Evolutionary conservation across 2,797 vertebrate genomes (phyloP).

Genomic region (Micrastur ruficollis): DNA sequence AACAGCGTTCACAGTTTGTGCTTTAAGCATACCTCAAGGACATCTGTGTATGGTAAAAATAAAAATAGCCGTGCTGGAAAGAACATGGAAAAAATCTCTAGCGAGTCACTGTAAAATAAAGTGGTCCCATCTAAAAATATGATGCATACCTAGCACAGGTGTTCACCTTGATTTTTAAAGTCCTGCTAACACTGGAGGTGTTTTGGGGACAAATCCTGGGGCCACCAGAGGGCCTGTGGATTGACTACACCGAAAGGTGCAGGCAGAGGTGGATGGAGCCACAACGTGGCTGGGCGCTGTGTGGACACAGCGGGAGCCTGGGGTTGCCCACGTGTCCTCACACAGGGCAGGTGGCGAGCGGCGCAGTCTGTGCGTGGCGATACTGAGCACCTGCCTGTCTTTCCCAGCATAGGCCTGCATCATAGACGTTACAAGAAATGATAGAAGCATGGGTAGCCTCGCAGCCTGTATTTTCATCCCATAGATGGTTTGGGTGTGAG

Average conservation of each 20-base stretch:
- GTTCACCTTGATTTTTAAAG: background rate
- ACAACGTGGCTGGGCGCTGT: accelerated
- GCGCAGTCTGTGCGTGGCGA: accelerated
- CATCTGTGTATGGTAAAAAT: background rate
- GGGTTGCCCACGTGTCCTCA: background rate
- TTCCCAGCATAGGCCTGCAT: accelerated
- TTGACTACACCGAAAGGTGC: background rate
- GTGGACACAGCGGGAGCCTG: background rate
- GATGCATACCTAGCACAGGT: background rate
- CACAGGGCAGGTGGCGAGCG: background rate
- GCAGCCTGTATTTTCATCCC: background rate
- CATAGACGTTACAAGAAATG: background rate
- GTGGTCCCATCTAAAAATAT: background rate
- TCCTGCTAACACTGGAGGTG: background rate
- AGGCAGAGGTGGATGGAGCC: background rate
- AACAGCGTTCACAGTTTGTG: background rate
- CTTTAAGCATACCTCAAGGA: background rate
- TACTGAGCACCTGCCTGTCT: background rate
- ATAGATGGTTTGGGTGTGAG: background rate
- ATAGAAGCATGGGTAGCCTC: background rate
- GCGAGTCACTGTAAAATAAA: background rate
- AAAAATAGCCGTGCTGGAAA: background rate
- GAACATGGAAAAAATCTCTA: background rate
- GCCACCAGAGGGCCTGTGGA: background rate
- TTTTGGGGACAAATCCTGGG: background rate